A percentile compares a stretch with the other conserved stretches of the same genome.
Conservation (phyloP, 2,113 vertebrate species). For the Mesocricetus auratus region DNA sequence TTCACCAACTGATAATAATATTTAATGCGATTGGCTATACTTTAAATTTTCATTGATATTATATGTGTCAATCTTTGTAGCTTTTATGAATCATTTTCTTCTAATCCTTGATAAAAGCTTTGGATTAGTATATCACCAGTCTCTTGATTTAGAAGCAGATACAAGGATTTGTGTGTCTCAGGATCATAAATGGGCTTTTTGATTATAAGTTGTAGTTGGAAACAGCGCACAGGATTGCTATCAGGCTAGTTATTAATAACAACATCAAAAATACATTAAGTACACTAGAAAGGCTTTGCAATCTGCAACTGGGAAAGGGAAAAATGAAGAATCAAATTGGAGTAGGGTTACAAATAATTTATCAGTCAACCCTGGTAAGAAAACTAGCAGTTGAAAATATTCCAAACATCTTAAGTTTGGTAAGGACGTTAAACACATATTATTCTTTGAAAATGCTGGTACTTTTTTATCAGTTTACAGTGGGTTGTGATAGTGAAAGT, state of each 20-base stretch:
- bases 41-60: constrained; percentile 53
- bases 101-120: not conserved
- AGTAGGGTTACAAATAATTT: constrained; percentile 18
- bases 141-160: constrained; percentile 49
- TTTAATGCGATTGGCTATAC: not conserved
- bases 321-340: not conserved
- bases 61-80: not conserved
- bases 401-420: not conserved
- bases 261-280: not conserved
- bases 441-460: not conserved
- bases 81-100: constrained; percentile 34
- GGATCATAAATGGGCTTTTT: not conserved
- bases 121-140: constrained; percentile 9
- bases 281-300: not conserved
- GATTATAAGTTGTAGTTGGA: not conserved
- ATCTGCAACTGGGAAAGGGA: not conserved
- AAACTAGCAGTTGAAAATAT: not conserved
- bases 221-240: not conserved
- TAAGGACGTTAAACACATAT: not conserved
- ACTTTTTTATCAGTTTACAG: not conserved
- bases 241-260: not conserved
- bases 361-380: not conserved
- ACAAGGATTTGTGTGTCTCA: constrained; percentile 28
- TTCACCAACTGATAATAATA: not conserved
- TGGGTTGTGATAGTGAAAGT: not conserved